Base-by-base conservation (phyloP, 2,888 invertebrate species). In the Zele albiditarsus region DNA sequence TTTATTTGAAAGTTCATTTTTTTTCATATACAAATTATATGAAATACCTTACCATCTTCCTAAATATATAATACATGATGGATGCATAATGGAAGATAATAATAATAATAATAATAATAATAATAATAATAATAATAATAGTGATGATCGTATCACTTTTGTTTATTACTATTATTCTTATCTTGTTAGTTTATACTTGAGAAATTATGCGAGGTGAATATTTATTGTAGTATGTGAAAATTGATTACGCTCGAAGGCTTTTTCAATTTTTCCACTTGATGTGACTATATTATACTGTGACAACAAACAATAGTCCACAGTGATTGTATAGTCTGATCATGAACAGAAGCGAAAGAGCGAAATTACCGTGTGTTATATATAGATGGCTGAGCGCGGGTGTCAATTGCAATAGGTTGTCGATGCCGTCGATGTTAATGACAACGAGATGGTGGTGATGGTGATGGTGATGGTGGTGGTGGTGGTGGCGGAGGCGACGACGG, bases 251-350 rank as follows among this genome's bases (percentile, higher is more conserved):
- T 73, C 63, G 58, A 60, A 75, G 72, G 73, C 65, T 63, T 62
- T 71, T 71, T 86, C 82, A 82, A 86, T 85, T 85, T 82, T 83
- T 84, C 81, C 84, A 80, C 81, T 79, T 79, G 77, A 80, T 81
- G 79, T 79, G 76, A 78, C 81, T 77, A 69, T 75, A 80, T 78
- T 12, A 77, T 60, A 71, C 68, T 71, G 73, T 70, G 77, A 76
- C 81, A 81, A 80, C 83, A 83, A 86, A 85, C 86, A 84, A 84
- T 84, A 78, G 80, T 65, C 79, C 81, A 82, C 25, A n/a, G 46
- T 67, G 31, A 33, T 3, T 33, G 33, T 33, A 33, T 8, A 33
- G 33, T 33, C 8, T 33, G 31, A 63, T 63, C 31, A 63, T 33
- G 63, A 63, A 31, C 63, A n/a, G 16, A 63, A 63, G 28, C 63